Evolutionary conservation across 2,113 vertebrate species (phyloP).

Genomic region (Laterallus jamaicensis): DNA sequence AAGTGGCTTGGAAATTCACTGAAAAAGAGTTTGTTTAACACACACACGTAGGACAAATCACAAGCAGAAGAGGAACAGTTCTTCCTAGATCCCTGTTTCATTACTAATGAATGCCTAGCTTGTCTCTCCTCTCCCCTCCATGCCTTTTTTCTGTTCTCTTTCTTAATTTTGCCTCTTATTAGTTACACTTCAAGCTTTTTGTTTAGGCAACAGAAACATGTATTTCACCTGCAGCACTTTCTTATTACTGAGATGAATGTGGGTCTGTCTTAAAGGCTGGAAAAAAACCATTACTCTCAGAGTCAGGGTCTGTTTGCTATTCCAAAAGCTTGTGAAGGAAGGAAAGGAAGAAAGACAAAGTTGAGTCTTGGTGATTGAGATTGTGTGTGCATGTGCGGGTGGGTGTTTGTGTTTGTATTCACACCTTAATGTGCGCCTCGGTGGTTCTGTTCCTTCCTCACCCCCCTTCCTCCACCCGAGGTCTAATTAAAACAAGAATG

Average conservation of each 20-base stretch:
- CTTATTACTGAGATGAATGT: neutral
- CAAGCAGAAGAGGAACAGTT: neutral
- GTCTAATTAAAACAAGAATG: constrained; percentile 76
- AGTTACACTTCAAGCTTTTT: constrained; percentile 45
- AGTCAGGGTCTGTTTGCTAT: constrained; percentile 12
- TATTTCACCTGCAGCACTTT: constrained; percentile 27
- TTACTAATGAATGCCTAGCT: neutral
- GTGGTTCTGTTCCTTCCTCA: neutral
- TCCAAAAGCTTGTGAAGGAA: constrained; percentile 4
- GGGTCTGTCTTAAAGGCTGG: neutral
- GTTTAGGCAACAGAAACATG: constrained; percentile 37
- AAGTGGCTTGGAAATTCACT: constrained; percentile 28
- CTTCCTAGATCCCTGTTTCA: neutral
- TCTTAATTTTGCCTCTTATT: constrained; percentile 22
- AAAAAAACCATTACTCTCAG: neutral
- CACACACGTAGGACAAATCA: neutral
- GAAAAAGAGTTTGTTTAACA: neutral
- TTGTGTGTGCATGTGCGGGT: neutral
- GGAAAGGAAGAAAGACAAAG: neutral
- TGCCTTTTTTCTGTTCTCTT: neutral
- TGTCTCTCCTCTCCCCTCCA: neutral
- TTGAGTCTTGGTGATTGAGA: neutral
- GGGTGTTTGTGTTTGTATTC: neutral
- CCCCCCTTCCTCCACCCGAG: constrained; percentile 38
- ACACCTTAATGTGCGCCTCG: neutral